Conservation (phyloP, 2,888 invertebrate species). For the Rhimphoctona megacephalus region DNA sequence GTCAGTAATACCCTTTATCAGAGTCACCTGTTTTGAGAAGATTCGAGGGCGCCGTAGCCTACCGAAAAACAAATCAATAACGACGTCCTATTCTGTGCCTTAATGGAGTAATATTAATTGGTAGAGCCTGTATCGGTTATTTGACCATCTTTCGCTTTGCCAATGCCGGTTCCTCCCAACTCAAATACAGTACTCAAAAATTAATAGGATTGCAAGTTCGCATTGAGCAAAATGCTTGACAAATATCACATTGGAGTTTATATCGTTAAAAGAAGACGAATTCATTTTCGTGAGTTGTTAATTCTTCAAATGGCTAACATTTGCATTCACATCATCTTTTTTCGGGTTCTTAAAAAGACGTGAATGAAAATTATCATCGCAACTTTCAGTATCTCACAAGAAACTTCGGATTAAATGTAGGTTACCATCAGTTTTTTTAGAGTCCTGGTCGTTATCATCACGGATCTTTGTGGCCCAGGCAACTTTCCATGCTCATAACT, state of each 20-base stretch:
- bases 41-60: neutral
- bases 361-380: neutral
- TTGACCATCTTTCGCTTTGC: neutral
- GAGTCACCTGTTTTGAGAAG: neutral
- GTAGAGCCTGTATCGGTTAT: neutral
- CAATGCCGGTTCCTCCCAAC: neutral
- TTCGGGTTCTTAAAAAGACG: neutral
- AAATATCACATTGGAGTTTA: no score
- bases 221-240: neutral
- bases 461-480: neutral
- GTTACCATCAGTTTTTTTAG: neutral
- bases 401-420: neutral
- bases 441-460: neutral
- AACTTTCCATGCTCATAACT: no score
- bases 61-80: neutral
- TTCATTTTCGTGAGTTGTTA: no score
- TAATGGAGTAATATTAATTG: neutral
- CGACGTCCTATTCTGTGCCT: neutral
- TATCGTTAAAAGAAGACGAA: no score
- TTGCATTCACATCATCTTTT: neutral
- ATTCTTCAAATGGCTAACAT: neutral
- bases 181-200: neutral
- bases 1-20: neutral
- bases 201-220: neutral
- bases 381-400: neutral